A percentile compares a stretch with the other conserved stretches of the same genome.
phyloP scores from a whole-genome alignment of 2,888 invertebrate species.

The Prenolepis imparis region DNA sequence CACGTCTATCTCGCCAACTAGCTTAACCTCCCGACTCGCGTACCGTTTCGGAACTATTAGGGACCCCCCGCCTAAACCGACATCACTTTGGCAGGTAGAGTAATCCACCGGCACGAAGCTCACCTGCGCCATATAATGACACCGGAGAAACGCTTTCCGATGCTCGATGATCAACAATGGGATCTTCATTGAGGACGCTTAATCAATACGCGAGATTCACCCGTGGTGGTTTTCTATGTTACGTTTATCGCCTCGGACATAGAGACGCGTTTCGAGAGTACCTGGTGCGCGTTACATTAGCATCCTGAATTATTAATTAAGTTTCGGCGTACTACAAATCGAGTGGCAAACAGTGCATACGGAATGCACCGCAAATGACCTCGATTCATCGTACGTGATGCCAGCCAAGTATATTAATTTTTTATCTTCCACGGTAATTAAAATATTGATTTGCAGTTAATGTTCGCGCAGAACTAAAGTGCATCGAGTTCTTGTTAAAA shows the following conservation, averaged over 20 bases:
- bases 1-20: conserved; percentile 64
- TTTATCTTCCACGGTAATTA: conserved; percentile 66
- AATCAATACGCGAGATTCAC: conserved; percentile 19
- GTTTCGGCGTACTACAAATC: conserved; percentile 72
- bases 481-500: neutral
- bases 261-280: conserved; percentile 30
- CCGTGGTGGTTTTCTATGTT: neutral
- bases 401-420: conserved; percentile 73
- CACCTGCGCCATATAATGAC: conserved; percentile 72
- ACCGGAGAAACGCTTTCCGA: conserved; percentile 1
- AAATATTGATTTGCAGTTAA: conserved; percentile 35
- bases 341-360: conserved; percentile 66
- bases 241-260: conserved; percentile 14
- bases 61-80: conserved; percentile 77
- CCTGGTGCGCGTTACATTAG: conserved; percentile 64
- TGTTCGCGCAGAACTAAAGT: neutral
- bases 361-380: conserved; percentile 66
- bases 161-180: conserved; percentile 45
- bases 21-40: conserved; percentile 74
- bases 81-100: conserved; percentile 73
- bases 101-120: conserved; percentile 69
- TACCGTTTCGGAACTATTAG: conserved; percentile 84
- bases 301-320: conserved; percentile 73
- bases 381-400: conserved; percentile 68
- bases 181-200: neutral